phyloP scores from a whole-genome alignment of 2,888 invertebrate species.

The Poecilus cupreus region DNA sequence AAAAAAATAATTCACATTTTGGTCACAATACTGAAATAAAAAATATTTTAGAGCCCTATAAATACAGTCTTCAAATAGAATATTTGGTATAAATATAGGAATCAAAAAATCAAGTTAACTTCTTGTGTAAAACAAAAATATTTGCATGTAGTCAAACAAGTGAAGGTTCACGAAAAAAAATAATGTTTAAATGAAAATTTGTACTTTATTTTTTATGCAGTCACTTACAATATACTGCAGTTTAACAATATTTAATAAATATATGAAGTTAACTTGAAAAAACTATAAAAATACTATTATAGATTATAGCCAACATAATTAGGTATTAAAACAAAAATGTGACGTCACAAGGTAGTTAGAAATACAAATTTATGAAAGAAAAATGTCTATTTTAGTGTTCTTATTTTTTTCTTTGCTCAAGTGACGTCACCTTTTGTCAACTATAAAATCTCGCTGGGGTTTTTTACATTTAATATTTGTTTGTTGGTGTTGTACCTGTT shows the following conservation, averaged over 20 bases:
- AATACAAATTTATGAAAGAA: not conserved
- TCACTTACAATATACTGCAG: slow-evolving; percentile 35
- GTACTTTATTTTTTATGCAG: slow-evolving; percentile 47
- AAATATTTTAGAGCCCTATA: slow-evolving; percentile 8
- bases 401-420: not conserved
- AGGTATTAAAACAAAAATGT: slow-evolving; percentile 10
- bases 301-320: slow-evolving; percentile 28
- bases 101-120: slow-evolving; percentile 44
- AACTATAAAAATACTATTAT: slow-evolving; percentile 31
- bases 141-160: not conserved
- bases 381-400: not conserved
- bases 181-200: slow-evolving; percentile 39
- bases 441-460: not conserved
- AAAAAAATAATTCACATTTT: not conserved
- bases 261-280: slow-evolving; percentile 39
- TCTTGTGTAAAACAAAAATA: slow-evolving; percentile 7
- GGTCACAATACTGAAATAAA: slow-evolving; percentile 19
- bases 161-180: not conserved
- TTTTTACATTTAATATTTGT: not conserved
- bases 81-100: slow-evolving; percentile 41
- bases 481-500: slow-evolving; percentile 28
- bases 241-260: slow-evolving; percentile 15
- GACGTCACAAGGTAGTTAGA: not conserved
- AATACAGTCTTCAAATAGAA: slow-evolving; percentile 23
- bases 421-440: not conserved